Evolutionary conservation across 2,113 vertebrate genomes (phyloP).

Genomic region (Erinaceus europaeus): DNA sequence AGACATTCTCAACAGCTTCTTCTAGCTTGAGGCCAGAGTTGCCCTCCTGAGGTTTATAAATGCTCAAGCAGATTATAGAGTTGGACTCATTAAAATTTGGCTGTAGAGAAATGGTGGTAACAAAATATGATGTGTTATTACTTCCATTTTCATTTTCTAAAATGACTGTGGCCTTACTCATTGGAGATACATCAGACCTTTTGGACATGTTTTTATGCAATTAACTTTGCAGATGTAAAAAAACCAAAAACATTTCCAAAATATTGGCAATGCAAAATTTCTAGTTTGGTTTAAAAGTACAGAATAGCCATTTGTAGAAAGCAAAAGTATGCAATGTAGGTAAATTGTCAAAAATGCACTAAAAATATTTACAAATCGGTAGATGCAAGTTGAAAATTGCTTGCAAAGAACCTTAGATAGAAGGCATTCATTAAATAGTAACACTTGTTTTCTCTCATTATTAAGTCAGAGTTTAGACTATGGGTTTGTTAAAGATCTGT

Average conservation of each 20-base stretch:
- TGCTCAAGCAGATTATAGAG: constrained; percentile 17
- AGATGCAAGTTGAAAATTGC: background rate
- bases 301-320: constrained; percentile 28
- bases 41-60: constrained; percentile 43
- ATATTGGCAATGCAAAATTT: constrained; percentile 12
- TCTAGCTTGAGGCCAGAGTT: constrained; percentile 11
- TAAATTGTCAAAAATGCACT: background rate
- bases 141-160: constrained; percentile 64
- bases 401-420: background rate
- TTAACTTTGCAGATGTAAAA: constrained; percentile 40
- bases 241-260: constrained; percentile 39
- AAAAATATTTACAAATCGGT: constrained; percentile 10
- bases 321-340: background rate
- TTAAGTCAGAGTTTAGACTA: constrained; percentile 17
- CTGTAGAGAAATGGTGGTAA: constrained; percentile 38
- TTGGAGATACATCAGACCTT: constrained; percentile 51
- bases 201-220: constrained; percentile 41
- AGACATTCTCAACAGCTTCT: background rate
- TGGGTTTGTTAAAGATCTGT: background rate
- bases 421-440: constrained; percentile 15
- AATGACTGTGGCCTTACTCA: constrained; percentile 53
- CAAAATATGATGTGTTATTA: constrained; percentile 59
- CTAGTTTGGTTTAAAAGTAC: constrained; percentile 47
- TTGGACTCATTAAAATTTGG: constrained; percentile 59
- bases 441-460: background rate